Base-by-base conservation (phyloP, 2,888 invertebrate genomes). In the Drosophila tanythrix region DNA sequence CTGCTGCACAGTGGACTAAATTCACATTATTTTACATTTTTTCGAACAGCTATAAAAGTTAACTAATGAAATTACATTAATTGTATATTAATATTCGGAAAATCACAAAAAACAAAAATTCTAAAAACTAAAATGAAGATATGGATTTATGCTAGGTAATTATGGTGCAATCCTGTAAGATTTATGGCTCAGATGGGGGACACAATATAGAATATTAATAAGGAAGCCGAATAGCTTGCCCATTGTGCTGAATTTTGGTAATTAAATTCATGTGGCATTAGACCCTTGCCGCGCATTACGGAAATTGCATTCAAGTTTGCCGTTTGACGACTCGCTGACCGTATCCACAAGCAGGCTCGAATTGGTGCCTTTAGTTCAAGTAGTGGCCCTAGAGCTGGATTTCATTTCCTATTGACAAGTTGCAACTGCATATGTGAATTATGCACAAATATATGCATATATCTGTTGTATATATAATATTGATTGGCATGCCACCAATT, bases 221-320 rank as follows among this genome's bases (percentile, higher is more conserved):
- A 18, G 27, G 10, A 27, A 29, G 15, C 0, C 2, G 15, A 50
- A 3, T 10, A 3, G 1, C 1, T 29, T 11, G 10, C 18, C 70
- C 68, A 68, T 25, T 2, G 68, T 68, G n/a, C 8, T 25, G n/a
- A 69, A 74, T 74, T 81, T 81, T 87, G 79, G 81, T 89, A 88
- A 86, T 86, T 89, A 86, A 89, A 86, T 86, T 89, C 88, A 86
- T 86, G 90, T 88, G 71, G 71, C 74, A 83, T 66, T 69, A 79
- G 74, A 77, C 48, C 55, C 67, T 71, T 74, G 81, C 70, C 82
- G 65, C 81, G 69, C 74, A 81, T 85, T 81, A 77, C 83, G 86
- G 88, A 86, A 86, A 84, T 84, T 89, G 84, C 89, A 84, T 87
- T 89, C 80, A 76, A 82, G 82, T 82, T 77, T 69, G 72, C 81